Conservation (phyloP, 35 echinoderm and acorn worm species). For the Stichopus chloronotus region DNA sequence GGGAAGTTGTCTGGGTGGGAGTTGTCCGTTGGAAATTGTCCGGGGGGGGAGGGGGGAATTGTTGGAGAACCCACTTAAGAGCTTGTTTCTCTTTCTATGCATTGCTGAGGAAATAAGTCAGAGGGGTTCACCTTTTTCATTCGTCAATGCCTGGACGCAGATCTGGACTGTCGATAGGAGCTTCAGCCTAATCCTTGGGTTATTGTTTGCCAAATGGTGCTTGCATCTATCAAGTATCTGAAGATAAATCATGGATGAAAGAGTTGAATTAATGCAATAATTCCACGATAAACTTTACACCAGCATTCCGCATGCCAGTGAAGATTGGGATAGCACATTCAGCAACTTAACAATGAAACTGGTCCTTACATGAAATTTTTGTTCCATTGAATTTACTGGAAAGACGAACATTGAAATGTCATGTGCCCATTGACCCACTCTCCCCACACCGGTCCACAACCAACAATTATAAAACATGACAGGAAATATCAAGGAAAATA, state of each 20-base stretch:
- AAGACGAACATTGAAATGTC: no score
- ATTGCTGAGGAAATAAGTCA: not conserved
- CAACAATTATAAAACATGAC: no score
- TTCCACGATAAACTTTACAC: not conserved
- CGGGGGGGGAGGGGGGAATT: no score
- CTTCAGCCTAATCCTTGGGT: constrained; percentile 79
- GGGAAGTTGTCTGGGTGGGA: no score
- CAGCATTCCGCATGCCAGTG: not conserved
- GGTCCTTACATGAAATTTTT: no score
- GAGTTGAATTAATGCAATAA: not conserved
- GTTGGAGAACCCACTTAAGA: not conserved
- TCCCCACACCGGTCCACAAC: no score
- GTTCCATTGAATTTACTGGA: no score
- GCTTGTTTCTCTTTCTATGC: not conserved
- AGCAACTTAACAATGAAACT: no score
- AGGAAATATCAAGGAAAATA: no score
- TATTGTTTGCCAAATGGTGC: constrained; percentile 70
- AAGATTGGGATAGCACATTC: not conserved
- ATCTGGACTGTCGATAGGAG: constrained; percentile 65
- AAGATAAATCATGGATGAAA: not conserved
- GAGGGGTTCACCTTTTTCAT: constrained; percentile 58
- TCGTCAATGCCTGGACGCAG: constrained; percentile 56
- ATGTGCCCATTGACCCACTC: no score
- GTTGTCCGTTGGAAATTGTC: no score
- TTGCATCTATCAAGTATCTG: constrained; percentile 83